Percentiles rank a stretch among this genome's conserved stretches.
Conservation (phyloP, 2,797 vertebrate species). For the Xiphophorus birchmanni region DNA sequence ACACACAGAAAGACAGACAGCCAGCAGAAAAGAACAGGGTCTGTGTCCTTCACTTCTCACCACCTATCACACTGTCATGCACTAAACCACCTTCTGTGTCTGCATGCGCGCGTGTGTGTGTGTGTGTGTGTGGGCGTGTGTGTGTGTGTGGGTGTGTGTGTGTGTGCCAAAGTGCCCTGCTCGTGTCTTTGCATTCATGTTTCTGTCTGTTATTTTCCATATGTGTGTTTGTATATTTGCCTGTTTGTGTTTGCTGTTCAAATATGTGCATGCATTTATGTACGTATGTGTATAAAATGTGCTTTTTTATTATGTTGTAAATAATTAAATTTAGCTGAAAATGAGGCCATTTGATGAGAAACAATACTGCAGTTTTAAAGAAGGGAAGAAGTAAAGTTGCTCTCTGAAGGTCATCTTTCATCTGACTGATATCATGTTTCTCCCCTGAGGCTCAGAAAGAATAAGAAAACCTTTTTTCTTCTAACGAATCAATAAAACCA, state of each 20-base stretch:
- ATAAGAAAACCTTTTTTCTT: constrained; percentile 56
- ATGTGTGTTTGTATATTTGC: constrained; percentile 24
- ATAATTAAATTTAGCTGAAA: constrained; percentile 1
- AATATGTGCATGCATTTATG: constrained; percentile 44
- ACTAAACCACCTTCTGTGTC: constrained; percentile 74
- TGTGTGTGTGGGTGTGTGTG: not conserved
- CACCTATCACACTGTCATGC: constrained; percentile 83
- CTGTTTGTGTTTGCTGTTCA: constrained; percentile 19
- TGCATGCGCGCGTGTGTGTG: constrained; percentile 23
- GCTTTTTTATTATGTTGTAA: constrained; percentile 5
- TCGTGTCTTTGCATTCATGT: constrained; percentile 7
- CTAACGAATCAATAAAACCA: constrained; percentile 46
- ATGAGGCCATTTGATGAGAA: constrained; percentile 1
- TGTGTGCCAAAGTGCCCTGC: constrained; percentile 13
- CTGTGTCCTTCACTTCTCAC: constrained; percentile 81
- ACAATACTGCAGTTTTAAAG: constrained; percentile 63
- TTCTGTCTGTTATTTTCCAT: constrained; percentile 14
- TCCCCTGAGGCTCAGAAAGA: constrained; percentile 52
- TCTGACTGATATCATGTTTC: constrained; percentile 63
- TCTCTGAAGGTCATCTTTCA: constrained; percentile 60
- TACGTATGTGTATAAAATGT: constrained; percentile 1
- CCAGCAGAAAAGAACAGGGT: constrained; percentile 82
- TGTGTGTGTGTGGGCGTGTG: no score
- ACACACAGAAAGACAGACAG: constrained; percentile 76
- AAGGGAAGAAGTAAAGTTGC: constrained; percentile 21